Percentiles rank a stretch among this genome's conserved stretches.
Evolutionary conservation across 2,797 vertebrate genomes (phyloP).

Genomic region (Tapirus indicus): DNA sequence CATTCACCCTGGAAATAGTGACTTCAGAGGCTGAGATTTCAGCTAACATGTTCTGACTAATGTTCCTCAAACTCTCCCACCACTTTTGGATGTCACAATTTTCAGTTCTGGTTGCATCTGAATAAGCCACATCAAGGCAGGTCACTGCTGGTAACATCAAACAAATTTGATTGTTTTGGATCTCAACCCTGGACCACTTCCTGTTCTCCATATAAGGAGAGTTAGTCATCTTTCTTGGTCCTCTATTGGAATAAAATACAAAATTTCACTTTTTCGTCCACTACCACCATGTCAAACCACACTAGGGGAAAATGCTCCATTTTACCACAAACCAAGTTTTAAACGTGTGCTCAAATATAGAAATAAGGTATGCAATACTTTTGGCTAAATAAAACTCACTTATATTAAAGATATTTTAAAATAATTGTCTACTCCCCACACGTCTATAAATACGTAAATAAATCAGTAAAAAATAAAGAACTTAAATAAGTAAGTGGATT

Average conservation of each 20-base stretch:
- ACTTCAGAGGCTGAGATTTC: slow-evolving; percentile 43
- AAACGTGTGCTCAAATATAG: background rate
- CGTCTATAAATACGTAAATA: background rate
- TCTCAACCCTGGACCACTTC: slow-evolving; percentile 71
- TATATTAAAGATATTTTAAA: slow-evolving; percentile 8
- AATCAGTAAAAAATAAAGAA: background rate
- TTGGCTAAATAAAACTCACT: background rate
- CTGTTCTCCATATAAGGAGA: slow-evolving; percentile 77
- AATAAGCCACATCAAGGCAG: slow-evolving; percentile 81
- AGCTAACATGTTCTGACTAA: slow-evolving; percentile 72
- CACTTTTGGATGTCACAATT: slow-evolving; percentile 69
- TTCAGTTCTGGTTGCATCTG: slow-evolving; percentile 49
- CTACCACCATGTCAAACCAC: background rate
- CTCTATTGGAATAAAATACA: slow-evolving; percentile 45
- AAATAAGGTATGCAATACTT: slow-evolving; percentile 4
- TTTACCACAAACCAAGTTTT: slow-evolving; percentile 55
- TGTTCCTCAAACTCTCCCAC: slow-evolving; percentile 58
- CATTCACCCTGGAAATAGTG: background rate
- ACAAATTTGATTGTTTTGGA: slow-evolving; percentile 73
- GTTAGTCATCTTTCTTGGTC: slow-evolving; percentile 63
- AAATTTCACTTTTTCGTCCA: slow-evolving; percentile 47
- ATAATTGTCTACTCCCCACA: background rate
- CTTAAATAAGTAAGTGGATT: background rate
- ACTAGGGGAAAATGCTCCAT: background rate
- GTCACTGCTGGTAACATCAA: slow-evolving; percentile 76